Evolutionary conservation across 2,888 invertebrate genomes (phyloP), one percentile per base, ranked within the genome.

Genomic region (Dynastes grantii): DNA sequence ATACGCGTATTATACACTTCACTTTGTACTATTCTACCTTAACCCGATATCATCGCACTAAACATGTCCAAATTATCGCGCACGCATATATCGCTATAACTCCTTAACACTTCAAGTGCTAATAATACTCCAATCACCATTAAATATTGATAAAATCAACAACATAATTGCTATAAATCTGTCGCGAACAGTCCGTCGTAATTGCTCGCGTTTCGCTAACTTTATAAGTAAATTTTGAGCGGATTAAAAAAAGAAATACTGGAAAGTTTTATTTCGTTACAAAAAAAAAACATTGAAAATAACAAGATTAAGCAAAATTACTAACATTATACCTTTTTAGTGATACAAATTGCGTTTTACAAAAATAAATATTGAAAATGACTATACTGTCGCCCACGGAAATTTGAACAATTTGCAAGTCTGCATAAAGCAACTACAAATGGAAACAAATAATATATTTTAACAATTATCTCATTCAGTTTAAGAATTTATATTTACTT

Each of bases 141-240:
- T 58, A 58, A 22, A 58, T 58, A 58, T 58, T 16, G 55, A 58
- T 58, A 58, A 58, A 22, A 22, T 58, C 16, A 16, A 58, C 22
- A 58, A 58, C 55, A 58, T 58, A 58, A 22, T 58, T 8, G 55
- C 55, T 8, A 22, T 22, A 58, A 58, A 58, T 22, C 22, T 58
- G 16, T 58, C 16, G 8, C 55, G 16, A 2, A 55, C n/a, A 13
- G 5, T 16, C 16, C 5, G 5, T 3, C 55, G 16, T 55, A 16
- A 55, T 16, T 16, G 53, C 16, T 2, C 5, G 4, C 16, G n/a
- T 22, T 6, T 58, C n/a, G 55, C 2, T 16, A 16, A 8, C 1
- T 58, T 9, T 8, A 8, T 6, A 22, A 22, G 16, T 22, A 58
- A 58, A 16, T 58, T 8, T n/a, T 22, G 5, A 5, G 55, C 5